These are phyloP conservation scores for Oxyura jamaicensis DNA, from an alignment of 2,113 vertebrate genomes.

Conservation along the genomic window DNA sequence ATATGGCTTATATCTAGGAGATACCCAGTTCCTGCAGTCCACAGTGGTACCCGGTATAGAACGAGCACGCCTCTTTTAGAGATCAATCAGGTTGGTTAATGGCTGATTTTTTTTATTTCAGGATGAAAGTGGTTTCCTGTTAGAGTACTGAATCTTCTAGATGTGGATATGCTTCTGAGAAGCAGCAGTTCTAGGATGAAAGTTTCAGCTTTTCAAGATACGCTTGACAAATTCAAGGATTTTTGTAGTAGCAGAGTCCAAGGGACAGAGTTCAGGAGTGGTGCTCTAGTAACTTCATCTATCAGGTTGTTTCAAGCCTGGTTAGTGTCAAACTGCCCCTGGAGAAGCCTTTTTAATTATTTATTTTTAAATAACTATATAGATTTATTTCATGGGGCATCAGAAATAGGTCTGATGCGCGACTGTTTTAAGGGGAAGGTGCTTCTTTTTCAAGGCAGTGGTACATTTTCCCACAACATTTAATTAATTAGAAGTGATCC, in stretches of 20 bases:
- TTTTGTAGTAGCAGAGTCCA: not conserved
- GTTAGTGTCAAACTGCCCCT: not conserved
- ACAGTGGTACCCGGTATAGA: conserved; percentile 62
- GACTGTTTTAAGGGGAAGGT: not conserved
- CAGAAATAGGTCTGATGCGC: fast-evolving
- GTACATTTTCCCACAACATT: fast-evolving
- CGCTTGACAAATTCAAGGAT: not conserved
- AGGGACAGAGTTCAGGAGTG: not conserved
- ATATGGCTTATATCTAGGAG: conserved; percentile 72
- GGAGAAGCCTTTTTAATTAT: not conserved
- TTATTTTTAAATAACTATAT: not conserved
- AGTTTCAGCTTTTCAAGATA: not conserved
- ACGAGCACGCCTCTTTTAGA: conserved; percentile 51
- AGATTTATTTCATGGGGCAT: too few relatives aligned
- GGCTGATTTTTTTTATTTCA: not conserved
- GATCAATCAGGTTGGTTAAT: conserved; percentile 79
- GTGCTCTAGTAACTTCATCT: not conserved
- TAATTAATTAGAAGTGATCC: fast-evolving
- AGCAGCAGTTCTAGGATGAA: not conserved
- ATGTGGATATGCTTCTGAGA: not conserved
- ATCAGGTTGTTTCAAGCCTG: not conserved
- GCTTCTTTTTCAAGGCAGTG: not conserved
- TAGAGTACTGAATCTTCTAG: not conserved
- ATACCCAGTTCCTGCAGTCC: conserved; percentile 57
- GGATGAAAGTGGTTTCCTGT: fast-evolving